A percentile compares a stretch with the other conserved stretches of the same genome.
Conservation (phyloP, 2,113 vertebrate genomes). For the Rynchops niger region DNA sequence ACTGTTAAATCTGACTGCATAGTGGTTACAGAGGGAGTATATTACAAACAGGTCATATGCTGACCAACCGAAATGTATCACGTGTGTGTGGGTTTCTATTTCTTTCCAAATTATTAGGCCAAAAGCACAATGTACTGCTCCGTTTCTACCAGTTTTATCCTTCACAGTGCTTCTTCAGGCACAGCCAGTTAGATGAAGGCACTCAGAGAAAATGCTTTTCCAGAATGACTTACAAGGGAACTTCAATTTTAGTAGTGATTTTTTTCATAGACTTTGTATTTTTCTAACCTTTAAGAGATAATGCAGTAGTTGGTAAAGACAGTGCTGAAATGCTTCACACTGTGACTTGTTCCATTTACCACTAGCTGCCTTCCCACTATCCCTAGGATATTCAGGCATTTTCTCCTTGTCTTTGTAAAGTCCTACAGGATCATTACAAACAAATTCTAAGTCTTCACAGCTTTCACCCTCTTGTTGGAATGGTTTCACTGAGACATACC, state of each 20-base stretch:
- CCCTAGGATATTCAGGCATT: background rate
- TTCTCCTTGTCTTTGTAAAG: background rate
- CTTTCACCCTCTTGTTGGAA: background rate
- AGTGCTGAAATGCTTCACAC: slow-evolving; percentile 8
- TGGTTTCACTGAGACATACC: background rate
- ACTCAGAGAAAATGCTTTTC: background rate
- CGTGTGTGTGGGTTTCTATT: background rate
- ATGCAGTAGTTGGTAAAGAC: slow-evolving; percentile 4
- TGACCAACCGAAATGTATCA: background rate
- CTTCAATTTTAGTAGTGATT: background rate
- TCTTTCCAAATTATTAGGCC: background rate
- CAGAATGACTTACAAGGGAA: background rate
- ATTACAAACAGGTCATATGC: background rate
- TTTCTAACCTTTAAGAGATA: slow-evolving; percentile 13
- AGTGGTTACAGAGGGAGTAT: background rate
- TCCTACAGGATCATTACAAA: background rate
- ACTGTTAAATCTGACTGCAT: background rate
- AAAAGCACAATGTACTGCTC: background rate
- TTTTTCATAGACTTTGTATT: background rate
- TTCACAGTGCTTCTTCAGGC: background rate
- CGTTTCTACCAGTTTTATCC: background rate
- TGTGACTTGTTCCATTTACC: slow-evolving; percentile 49
- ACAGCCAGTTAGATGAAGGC: background rate
- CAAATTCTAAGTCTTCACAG: background rate
- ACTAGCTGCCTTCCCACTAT: background rate